Conservation (phyloP, 2,113 vertebrate species). For the Alligator sinensis region DNA sequence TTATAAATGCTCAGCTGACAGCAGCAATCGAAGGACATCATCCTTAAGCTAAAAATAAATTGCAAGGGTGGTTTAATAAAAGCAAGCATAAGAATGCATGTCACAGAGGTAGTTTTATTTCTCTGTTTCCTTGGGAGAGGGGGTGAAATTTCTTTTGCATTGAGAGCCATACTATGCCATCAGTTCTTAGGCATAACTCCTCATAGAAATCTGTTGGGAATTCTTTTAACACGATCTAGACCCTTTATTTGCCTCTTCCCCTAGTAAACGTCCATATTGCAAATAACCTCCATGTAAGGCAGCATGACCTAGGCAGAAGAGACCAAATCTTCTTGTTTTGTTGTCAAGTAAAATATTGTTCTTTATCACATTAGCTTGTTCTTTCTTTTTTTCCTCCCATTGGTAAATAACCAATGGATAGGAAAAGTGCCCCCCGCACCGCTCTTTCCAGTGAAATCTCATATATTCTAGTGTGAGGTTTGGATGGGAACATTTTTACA, state of each 20-base stretch:
- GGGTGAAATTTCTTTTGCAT: not conserved
- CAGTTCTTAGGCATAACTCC: not conserved
- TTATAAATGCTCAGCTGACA: rapidly evolving
- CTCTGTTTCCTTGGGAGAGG: not conserved
- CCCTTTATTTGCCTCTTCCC: not conserved
- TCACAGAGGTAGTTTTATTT: rapidly evolving
- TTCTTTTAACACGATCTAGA: rapidly evolving
- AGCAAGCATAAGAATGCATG: not conserved
- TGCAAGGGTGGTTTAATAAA: not conserved
- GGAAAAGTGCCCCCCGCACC: not conserved
- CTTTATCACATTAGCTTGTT: not conserved
- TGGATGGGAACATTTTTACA: not conserved
- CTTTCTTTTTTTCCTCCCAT: not conserved
- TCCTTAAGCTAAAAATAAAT: not conserved
- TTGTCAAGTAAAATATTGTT: not conserved
- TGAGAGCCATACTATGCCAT: rapidly evolving
- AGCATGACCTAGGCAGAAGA: not conserved
- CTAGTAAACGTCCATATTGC: not conserved
- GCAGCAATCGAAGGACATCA: rapidly evolving
- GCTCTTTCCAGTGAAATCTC: not conserved
- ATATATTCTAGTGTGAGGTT: not conserved
- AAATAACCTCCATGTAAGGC: not conserved
- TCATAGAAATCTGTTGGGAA: not conserved
- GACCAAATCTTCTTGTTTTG: not conserved
- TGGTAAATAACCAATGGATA: not conserved